These are phyloP conservation scores for Teleopsis dalmanni DNA, from an alignment of 1,140 invertebrate genomes.

Conservation along the genomic window DNA sequence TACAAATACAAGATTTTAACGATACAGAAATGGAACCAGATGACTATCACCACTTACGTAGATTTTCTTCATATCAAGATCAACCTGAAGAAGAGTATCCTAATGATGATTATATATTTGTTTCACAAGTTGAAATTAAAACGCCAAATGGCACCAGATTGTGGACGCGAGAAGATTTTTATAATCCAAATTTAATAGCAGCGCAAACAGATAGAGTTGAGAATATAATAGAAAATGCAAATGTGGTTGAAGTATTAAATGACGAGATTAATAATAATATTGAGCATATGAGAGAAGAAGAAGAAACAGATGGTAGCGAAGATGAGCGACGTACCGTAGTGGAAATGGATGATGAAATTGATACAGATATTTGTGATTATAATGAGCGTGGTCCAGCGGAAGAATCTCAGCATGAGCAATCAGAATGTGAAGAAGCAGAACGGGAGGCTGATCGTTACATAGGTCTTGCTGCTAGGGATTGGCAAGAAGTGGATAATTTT, in stretches of 20 bases:
- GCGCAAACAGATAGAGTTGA: neutral
- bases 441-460: constrained; percentile 38
- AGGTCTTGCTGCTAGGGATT: constrained; percentile 30
- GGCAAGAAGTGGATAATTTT: constrained; percentile 21
- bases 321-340: constrained; percentile 39
- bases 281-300: constrained; percentile 20
- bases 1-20: constrained; percentile 13
- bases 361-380: constrained; percentile 38
- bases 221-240: constrained; percentile 13
- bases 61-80: constrained; percentile 36
- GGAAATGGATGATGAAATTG: constrained; percentile 38
- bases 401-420: constrained; percentile 38
- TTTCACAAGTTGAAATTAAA: constrained; percentile 33
- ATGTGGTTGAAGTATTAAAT: constrained; percentile 20
- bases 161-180: constrained; percentile 36
- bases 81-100: constrained; percentile 37
- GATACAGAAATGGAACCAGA: constrained; percentile 27
- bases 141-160: constrained; percentile 30
- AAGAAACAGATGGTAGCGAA: constrained; percentile 28
- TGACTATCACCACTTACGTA: constrained; percentile 38
- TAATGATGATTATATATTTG: constrained; percentile 33
- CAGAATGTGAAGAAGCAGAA: constrained; percentile 39
- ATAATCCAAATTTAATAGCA: constrained; percentile 11
- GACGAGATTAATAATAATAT: constrained; percentile 18
- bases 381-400: constrained; percentile 39